phyloP scores from a whole-genome alignment of 2,797 vertebrate genomes.

The Menidia menidia region DNA sequence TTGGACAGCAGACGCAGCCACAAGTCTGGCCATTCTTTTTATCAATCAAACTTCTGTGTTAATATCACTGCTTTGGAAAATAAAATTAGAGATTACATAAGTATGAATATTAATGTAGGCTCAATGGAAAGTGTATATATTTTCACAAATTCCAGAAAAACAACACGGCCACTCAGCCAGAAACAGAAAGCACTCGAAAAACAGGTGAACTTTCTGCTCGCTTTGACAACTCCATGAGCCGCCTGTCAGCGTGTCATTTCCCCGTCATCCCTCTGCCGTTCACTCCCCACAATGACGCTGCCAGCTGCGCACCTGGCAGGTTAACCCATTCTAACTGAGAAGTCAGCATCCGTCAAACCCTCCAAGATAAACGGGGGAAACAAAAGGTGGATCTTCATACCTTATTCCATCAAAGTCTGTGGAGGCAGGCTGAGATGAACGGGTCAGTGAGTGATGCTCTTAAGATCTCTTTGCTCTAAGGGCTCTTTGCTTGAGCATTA shows the following conservation, averaged over 20 bases:
- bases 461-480: constrained; percentile 20
- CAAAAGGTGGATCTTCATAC: too few species aligned
- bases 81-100: too few species aligned
- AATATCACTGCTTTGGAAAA: too few species aligned
- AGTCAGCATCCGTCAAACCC: constrained; percentile 29
- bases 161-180: not conserved
- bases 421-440: constrained; percentile 19
- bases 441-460: constrained; percentile 24
- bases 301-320: constrained; percentile 50
- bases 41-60: too few species aligned
- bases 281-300: constrained; percentile 52
- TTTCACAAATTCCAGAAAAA: not conserved
- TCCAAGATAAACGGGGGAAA: constrained; percentile 9
- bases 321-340: constrained; percentile 51
- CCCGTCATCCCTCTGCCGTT: constrained; percentile 29
- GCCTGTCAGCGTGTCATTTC: constrained; percentile 36
- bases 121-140: too few species aligned
- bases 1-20: too few species aligned
- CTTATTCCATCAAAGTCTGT: too few species aligned
- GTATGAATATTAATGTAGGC: too few species aligned
- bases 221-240: constrained; percentile 12
- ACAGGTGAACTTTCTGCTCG: not conserved
- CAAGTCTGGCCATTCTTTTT: too few species aligned
- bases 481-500: not conserved
- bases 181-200: not conserved